Evolutionary conservation across 2,888 invertebrate genomes (phyloP), one percentile per base, ranked within the genome.

Genomic region (Cheilosia vernalis): DNA sequence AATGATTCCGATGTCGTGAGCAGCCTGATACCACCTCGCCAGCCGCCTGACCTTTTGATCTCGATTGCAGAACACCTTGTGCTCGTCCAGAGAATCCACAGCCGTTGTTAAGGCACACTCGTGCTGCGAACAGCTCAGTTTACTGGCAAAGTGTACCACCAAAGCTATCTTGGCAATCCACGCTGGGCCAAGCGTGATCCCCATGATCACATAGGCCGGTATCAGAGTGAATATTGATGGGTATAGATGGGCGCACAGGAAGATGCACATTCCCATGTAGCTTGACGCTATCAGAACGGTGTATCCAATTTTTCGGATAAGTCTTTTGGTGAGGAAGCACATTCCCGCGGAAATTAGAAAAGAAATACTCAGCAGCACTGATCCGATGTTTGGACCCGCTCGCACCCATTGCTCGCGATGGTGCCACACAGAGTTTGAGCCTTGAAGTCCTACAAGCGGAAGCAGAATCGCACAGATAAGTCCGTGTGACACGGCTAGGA

Each of bases 261-360:
- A 94, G 15, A 95, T 89, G 64, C 93, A 93, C 21, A 95, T 93
- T 4, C 94, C 90, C 37, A 93, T 88, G 88, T 95, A 94, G 49
- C 94, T 92, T 19, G 91, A 87, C 3, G 91, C 90, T 73, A 94
- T 91, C 33, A 93, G 90, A 37, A 92, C 88, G 49, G 93, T 93
- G 7, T 93, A 92, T 7, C 94, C 94, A 10, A 93, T 89, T 87
- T 93, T 93, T 19, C 93, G 93, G 0, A 94, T 92, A 40, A 94
- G 88, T 7, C 93, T 92, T 0, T 94, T 93, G 3, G 94, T 93
- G 21, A 93, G 87, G 89, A 93, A 92, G 87, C 90, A 93, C 47
- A 94, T 94, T 0, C 94, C 88, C 0, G 95, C 94, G 2, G 95
- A 95, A 33, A 94, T 90, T 0, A 94, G 89, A 88, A 95, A 95